phyloP scores from a whole-genome alignment of 2,113 vertebrate genomes.

The Pomatorhinus ruficollis region DNA sequence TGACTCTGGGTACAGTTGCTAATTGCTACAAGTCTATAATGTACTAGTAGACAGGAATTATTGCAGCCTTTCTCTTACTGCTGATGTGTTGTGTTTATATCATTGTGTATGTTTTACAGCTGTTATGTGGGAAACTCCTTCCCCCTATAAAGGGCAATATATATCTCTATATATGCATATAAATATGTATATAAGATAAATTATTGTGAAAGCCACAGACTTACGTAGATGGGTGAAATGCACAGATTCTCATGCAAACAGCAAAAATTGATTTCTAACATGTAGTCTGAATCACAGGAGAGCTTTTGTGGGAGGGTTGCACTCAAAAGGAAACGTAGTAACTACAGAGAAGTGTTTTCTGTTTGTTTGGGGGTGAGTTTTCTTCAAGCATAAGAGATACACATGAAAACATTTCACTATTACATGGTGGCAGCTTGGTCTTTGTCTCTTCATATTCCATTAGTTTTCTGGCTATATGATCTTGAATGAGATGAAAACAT shows the following conservation, averaged over 20 bases:
- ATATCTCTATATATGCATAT: no score
- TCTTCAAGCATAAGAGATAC: neutral
- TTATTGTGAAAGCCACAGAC: neutral
- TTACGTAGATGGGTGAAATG: neutral
- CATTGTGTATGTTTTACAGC: neutral
- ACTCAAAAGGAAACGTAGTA: neutral
- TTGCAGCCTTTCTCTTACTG: neutral
- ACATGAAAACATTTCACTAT: neutral
- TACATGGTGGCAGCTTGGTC: neutral
- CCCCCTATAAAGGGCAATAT: neutral
- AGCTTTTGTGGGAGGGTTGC: neutral
- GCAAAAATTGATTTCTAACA: neutral
- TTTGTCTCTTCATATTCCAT: neutral
- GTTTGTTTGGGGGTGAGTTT: neutral
- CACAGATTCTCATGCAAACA: neutral
- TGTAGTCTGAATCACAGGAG: neutral
- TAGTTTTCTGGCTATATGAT: neutral
- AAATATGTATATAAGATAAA: neutral
- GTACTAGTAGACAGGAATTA: fast-evolving
- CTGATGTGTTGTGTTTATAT: neutral
- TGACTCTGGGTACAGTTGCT: fast-evolving
- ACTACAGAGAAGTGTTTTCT: neutral
- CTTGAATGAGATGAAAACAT: neutral
- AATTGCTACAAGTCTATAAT: neutral
- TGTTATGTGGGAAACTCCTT: neutral